Percentiles rank a stretch among this genome's conserved stretches.
Conservation (phyloP, 1,140 invertebrate species). For the Nasonia longicornis region DNA sequence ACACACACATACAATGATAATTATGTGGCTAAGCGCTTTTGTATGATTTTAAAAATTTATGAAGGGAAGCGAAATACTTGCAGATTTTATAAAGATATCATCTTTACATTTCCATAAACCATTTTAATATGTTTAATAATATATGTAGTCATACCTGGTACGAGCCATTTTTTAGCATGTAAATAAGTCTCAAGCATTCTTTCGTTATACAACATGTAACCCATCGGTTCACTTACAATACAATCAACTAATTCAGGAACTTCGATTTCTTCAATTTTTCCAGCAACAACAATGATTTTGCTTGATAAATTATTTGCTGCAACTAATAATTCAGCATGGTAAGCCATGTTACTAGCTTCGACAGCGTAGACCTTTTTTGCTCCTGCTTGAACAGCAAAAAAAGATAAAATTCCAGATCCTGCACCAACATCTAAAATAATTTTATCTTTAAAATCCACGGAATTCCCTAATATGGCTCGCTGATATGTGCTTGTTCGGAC, state of each 20-base stretch:
- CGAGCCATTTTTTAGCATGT: conserved; percentile 98
- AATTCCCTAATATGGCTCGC: conserved; percentile 93
- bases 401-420: conserved; percentile 97
- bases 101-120: too few relatives aligned
- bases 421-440: conserved; percentile 97
- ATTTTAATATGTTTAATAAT: too few relatives aligned
- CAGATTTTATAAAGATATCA: too few relatives aligned
- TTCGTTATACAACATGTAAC: conserved; percentile 99
- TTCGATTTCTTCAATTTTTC: conserved; percentile 98
- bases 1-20: too few relatives aligned
- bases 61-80: too few relatives aligned
- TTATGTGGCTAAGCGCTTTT: too few relatives aligned
- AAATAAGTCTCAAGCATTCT: conserved; percentile 99
- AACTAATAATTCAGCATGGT: conserved; percentile 94
- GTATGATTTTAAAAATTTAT: too few relatives aligned
- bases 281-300: conserved; percentile 92
- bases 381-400: conserved; percentile 98
- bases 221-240: conserved; percentile 99
- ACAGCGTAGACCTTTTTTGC: conserved; percentile 98
- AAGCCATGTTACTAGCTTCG: conserved; percentile 98
- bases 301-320: conserved; percentile 89
- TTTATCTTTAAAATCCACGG: conserved; percentile 92
- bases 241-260: conserved; percentile 95
- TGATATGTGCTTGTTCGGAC: conserved; percentile 99
- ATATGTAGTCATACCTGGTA: conserved; percentile 74